A percentile compares a stretch with the other conserved stretches of the same genome.
Evolutionary conservation across 2,113 vertebrate species (phyloP).

Genomic region (Elgaria multicarinata): DNA sequence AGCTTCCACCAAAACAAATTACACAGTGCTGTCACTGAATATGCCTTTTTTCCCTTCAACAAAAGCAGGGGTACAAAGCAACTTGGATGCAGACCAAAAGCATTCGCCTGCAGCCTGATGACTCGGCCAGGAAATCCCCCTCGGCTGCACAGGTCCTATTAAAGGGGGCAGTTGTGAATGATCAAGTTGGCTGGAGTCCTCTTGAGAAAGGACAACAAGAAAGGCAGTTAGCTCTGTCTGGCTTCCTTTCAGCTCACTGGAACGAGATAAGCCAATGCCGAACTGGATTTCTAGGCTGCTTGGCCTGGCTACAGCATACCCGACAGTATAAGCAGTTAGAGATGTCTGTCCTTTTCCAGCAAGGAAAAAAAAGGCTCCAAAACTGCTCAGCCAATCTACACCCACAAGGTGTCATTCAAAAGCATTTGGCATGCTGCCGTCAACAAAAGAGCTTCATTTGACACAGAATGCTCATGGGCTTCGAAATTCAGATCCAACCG

Average conservation of each 20-base stretch:
- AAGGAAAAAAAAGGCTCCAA: background rate
- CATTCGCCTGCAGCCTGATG: slow-evolving; percentile 24
- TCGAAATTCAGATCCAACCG: background rate
- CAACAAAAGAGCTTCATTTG: background rate
- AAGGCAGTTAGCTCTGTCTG: slow-evolving; percentile 50
- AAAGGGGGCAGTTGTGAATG: slow-evolving; percentile 18
- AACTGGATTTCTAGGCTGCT: slow-evolving; percentile 48
- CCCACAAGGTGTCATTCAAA: background rate
- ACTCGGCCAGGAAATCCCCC: slow-evolving; percentile 24
- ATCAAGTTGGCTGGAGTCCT: slow-evolving; percentile 46
- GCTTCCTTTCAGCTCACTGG: slow-evolving; percentile 40
- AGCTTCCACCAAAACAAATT: slow-evolving; percentile 43
- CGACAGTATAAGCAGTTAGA: background rate
- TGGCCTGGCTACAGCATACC: slow-evolving; percentile 41
- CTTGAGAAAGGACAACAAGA: slow-evolving; percentile 53
- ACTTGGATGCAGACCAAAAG: slow-evolving; percentile 46
- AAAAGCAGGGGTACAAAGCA: slow-evolving; percentile 35
- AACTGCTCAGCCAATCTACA: background rate
- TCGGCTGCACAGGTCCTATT: slow-evolving; percentile 22
- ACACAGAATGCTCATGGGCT: background rate
- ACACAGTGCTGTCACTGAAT: slow-evolving; percentile 29
- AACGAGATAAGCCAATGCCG: slow-evolving; percentile 45
- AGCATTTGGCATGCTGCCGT: background rate
- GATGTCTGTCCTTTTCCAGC: background rate
- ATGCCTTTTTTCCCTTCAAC: slow-evolving; percentile 46